Evolutionary conservation across 35 echinoderm and acorn worm genomes (phyloP).

Genomic region (Strongylocentrotus purpuratus): DNA sequence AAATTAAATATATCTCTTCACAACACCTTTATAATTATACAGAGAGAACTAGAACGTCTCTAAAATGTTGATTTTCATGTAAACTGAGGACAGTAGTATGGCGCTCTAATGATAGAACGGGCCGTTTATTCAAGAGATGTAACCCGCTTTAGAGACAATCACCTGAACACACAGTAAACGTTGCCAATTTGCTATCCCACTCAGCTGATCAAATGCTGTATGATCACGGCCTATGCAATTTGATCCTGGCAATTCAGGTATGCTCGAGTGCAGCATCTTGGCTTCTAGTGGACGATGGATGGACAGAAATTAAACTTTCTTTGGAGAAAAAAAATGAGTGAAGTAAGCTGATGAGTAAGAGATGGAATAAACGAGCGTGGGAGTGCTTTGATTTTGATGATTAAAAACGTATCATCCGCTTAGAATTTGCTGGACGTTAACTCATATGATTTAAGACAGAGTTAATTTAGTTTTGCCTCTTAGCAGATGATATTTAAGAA

Average conservation of each 20-base stretch:
- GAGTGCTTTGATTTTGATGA: not conserved
- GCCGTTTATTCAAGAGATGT: not conserved
- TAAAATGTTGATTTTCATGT: not conserved
- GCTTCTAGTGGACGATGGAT: not conserved
- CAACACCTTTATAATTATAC: not conserved
- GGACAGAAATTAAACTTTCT: not conserved
- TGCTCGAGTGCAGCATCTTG: not conserved
- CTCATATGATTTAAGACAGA: too few relatives aligned
- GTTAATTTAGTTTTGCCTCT: too few relatives aligned
- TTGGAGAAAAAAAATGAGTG: not conserved
- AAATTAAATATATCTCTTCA: too few relatives aligned
- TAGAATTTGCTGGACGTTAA: too few relatives aligned
- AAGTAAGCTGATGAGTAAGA: not conserved
- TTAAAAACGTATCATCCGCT: not conserved
- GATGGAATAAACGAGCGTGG: not conserved
- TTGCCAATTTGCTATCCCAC: conserved; percentile 23
- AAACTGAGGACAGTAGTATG: not conserved
- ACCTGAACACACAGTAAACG: conserved; percentile 39
- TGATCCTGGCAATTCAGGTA: conserved; percentile 27
- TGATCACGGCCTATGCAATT: conserved; percentile 23
- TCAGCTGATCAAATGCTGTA: conserved; percentile 36
- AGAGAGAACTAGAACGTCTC: not conserved
- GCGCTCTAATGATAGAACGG: not conserved
- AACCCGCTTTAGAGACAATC: not conserved
- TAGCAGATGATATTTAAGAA: not conserved